Evolutionary conservation across 2,797 vertebrate genomes (phyloP), one percentile per base, ranked within the genome.

Genomic region (Coregonus sp.): DNA sequence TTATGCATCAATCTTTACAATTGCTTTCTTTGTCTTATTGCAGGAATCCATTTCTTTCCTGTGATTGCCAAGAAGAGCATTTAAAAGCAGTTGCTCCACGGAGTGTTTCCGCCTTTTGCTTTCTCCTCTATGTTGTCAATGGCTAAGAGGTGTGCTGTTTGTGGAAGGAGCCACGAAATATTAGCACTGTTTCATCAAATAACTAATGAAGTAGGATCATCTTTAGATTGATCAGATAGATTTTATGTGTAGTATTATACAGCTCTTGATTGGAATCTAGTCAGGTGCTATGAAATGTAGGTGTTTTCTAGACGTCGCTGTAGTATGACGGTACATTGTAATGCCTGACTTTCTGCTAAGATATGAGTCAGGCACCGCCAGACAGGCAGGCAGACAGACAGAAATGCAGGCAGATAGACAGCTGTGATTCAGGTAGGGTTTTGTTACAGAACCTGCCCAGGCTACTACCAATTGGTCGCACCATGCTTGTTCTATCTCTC

Each of bases 11-110:
- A 91, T 91, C 88, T 89, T 82, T 75, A 81, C 86, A 81, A 88
- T 83, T 83, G 85, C 86, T 89, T 91, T 52, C 85, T 90, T 86
- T 90, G 86, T 89, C 89, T 89, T 88, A 88, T 87, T 85, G 85
- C 86, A 85, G 83, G 86, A 88, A 91, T 89, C 89, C 85, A 87
- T 90, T 89, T 88, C 86, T 81, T 54, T 50, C 79, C 83, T 74
- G 78, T 86, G 79, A 87, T 89, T 87, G 85, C 86, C 81, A 85
- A 75, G 84, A 86, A 20, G 82, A 84, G 79, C 83, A 80, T 87
- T 88, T 88, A 89, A 87, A 89, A 83, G 81, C 84, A 82, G 81
- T 83, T 71, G 52, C 79, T 83, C 81, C 79, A 81, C 80, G 79
- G 75, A 31, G 75, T 70, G 81, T 71, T 80, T 79, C 76, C 68